phyloP scores from a whole-genome alignment of 2,888 invertebrate genomes.

The Drosophila dives region DNA sequence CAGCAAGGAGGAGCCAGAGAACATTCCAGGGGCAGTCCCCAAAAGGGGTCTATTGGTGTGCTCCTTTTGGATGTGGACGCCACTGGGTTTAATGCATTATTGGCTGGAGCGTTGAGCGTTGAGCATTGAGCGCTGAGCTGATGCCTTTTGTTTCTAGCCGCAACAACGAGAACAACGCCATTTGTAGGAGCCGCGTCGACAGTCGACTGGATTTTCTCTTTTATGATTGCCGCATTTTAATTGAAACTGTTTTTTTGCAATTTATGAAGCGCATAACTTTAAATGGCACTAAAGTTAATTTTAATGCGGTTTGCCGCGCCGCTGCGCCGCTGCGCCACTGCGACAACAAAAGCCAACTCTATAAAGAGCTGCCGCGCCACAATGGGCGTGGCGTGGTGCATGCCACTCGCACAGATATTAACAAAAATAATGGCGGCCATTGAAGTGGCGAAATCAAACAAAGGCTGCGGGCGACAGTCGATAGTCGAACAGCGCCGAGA shows the following conservation, averaged over 20 bases:
- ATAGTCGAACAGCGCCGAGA: constrained; percentile 19
- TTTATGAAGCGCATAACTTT: constrained; percentile 80
- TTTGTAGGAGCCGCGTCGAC: constrained; percentile 63
- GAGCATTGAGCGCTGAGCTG: constrained; percentile 1
- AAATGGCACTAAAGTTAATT: constrained; percentile 80
- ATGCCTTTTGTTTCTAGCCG: constrained; percentile 53
- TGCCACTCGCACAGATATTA: constrained; percentile 46
- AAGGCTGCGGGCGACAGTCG: constrained; percentile 40
- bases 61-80: constrained; percentile 1
- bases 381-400: constrained; percentile 32
- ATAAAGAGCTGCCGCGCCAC: constrained; percentile 22
- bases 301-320: constrained; percentile 75
- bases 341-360: constrained; percentile 59
- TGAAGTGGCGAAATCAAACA: constrained; percentile 49
- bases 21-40: constrained; percentile 8
- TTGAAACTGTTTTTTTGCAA: constrained; percentile 78
- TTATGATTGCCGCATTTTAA: constrained; percentile 80
- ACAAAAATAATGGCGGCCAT: constrained; percentile 58
- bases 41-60: background rate
- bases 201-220: constrained; percentile 77
- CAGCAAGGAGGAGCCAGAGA: constrained; percentile 30
- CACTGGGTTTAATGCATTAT: constrained; percentile 43
- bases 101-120: constrained; percentile 39
- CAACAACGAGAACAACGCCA: constrained; percentile 48
- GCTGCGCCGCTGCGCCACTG: constrained; percentile 39